Evolutionary conservation across 2,888 invertebrate species (phyloP).

Genomic region (Meiosimyza decipiens): DNA sequence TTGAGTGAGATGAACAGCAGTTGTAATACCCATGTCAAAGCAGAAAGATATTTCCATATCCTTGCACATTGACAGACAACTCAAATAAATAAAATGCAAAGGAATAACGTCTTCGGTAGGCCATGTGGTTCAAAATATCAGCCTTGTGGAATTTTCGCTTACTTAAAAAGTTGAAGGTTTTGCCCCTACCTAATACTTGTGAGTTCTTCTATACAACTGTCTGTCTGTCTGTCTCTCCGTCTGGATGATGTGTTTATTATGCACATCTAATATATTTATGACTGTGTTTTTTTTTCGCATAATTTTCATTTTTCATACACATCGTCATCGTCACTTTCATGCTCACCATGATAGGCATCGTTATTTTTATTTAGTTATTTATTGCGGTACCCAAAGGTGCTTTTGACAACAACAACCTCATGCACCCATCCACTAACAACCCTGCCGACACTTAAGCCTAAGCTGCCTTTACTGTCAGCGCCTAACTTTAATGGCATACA

Average conservation of each 20-base stretch:
- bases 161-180: slow-evolving; percentile 19
- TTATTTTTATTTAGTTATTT: slow-evolving; percentile 26
- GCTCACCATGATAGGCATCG: not conserved
- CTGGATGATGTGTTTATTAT: slow-evolving; percentile 22
- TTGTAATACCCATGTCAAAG: no score
- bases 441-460: not conserved
- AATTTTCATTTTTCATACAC: slow-evolving; percentile 5
- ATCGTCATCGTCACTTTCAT: not conserved
- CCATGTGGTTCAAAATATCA: not conserved
- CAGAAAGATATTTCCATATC: no score
- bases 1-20: no score
- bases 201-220: not conserved
- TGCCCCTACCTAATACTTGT: not conserved
- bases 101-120: no score
- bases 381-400: slow-evolving; percentile 29
- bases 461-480: not conserved
- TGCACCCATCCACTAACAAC: not conserved
- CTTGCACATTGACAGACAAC: no score
- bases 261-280: slow-evolving; percentile 27
- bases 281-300: not conserved
- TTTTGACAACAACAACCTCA: slow-evolving; percentile 14
- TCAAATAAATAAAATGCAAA: not conserved
- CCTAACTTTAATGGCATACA: not conserved
- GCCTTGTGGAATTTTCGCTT: slow-evolving; percentile 20
- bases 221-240: not conserved